Evolutionary conservation across 2,888 invertebrate species (phyloP), one percentile per base, ranked within the genome.

Genomic region (Phragmatobia fuliginosa): DNA sequence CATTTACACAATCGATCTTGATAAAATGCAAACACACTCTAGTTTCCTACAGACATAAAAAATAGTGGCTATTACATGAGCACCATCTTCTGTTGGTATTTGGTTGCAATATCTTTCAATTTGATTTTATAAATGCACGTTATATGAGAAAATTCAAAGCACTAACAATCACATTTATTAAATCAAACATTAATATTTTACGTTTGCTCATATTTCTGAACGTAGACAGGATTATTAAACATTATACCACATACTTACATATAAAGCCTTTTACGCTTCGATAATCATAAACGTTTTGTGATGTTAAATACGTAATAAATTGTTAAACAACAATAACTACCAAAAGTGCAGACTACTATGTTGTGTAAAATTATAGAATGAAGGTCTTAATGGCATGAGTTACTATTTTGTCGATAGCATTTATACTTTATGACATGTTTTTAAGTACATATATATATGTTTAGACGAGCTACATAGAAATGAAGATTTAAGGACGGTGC

Each of bases 401-500:
- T 25, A 25, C 3, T 25, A 5, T 52, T 25, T 49, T 49, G 4
- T 25, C 11, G 25, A 25, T 5, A 5, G 25, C 25, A 52, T 25
- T 52, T 25, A 3, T 52, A 52, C 1, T 49, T 25, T 25, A 4
- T 49, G n/a, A 6, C n/a, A n/a, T n/a, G 49, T 49, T 49, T 45
- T 49, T 33, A 49, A 25, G 18, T n/a, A 52, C 11, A 32, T 25
- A 49, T n/a, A 33, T 33, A 33, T 63, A n/a, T n/a, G n/a, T n/a
- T 28, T 65, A 11, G 58, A 38, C 36, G 36, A 25, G 21, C 65
- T 38, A 31, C 38, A 66, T 60, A 33, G 41, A 32, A 45, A 25
- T 21, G 31, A 38, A 67, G 59, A 73, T 74, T 77, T 73, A 70
- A 66, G 77, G 78, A 76, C 72, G 76, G 68, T 72, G 73, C 68